A percentile compares a stretch with the other conserved stretches of the same genome.
Conservation (phyloP, 2,888 invertebrate genomes). For the Rhabditophanes sp. region DNA sequence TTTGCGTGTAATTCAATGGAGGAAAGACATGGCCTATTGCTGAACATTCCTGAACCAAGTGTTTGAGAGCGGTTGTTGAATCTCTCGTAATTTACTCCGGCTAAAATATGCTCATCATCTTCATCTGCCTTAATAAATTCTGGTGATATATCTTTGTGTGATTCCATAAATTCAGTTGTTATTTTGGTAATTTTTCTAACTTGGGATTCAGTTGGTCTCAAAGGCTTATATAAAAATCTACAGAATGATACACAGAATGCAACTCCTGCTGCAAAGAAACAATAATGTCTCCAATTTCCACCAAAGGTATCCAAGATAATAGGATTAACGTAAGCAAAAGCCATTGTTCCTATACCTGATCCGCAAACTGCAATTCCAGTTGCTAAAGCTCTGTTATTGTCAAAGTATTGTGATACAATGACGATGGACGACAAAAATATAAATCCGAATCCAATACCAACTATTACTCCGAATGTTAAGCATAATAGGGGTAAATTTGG, state of each 20-base stretch:
- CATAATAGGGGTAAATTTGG: conserved; percentile 54
- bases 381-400: conserved; percentile 76
- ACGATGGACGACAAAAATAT: conserved; percentile 95
- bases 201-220: conserved; percentile 25
- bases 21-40: conserved; percentile 26
- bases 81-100: no score
- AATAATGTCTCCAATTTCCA: conserved; percentile 75
- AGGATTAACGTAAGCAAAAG: conserved; percentile 56
- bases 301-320: no score
- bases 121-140: no score
- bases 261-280: conserved; percentile 67
- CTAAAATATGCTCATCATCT: no score
- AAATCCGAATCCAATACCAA: conserved; percentile 79
- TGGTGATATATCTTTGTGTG: no score
- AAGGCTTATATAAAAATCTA: conserved; percentile 64
- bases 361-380: conserved; percentile 85
- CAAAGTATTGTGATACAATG: conserved; percentile 89
- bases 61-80: no score
- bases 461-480: conserved; percentile 74
- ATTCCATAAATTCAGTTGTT: conserved; percentile 21
- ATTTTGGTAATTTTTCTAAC: conserved; percentile 31
- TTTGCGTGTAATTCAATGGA: conserved; percentile 29
- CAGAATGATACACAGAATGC: conserved; percentile 71
- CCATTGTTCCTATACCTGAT: conserved; percentile 81
- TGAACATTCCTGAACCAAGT: no score